These are phyloP conservation scores for Heteronetta atricapilla DNA, from an alignment of 2,113 vertebrate species.

Conservation along the genomic window DNA sequence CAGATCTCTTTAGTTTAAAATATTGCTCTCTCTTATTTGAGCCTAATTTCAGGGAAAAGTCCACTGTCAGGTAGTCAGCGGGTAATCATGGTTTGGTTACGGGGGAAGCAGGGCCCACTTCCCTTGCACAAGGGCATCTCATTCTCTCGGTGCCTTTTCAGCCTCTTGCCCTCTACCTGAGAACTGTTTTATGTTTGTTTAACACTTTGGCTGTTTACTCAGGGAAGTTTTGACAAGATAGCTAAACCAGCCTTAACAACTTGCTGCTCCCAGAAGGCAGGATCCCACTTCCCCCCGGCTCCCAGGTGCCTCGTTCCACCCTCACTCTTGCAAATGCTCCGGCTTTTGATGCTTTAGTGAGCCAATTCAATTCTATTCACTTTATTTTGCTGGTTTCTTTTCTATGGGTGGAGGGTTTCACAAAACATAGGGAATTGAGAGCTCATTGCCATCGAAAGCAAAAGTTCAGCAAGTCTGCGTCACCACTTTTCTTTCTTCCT, in stretches of 20 bases:
- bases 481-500: neutral
- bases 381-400: neutral
- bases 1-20: neutral
- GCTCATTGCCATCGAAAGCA: neutral
- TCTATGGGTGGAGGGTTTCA: neutral
- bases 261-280: neutral
- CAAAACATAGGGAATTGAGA: neutral
- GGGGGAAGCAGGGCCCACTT: neutral
- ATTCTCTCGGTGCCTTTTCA: neutral
- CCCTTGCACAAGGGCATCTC: neutral
- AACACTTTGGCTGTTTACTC: constrained; percentile 12
- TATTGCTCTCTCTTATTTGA: neutral
- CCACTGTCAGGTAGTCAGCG: neutral
- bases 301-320: neutral
- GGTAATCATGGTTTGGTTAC: neutral
- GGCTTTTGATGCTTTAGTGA: neutral
- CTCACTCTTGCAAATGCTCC: neutral
- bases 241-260: neutral
- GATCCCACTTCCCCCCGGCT: neutral
- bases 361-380: neutral
- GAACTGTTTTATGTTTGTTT: neutral
- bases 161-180: neutral
- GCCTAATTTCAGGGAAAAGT: neutral
- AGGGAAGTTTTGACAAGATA: constrained; percentile 22
- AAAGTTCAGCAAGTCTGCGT: neutral